Evolutionary conservation across 2,797 vertebrate species (phyloP), one percentile per base, ranked within the genome.

Genomic region (Phrynocephalus vlangalii): DNA sequence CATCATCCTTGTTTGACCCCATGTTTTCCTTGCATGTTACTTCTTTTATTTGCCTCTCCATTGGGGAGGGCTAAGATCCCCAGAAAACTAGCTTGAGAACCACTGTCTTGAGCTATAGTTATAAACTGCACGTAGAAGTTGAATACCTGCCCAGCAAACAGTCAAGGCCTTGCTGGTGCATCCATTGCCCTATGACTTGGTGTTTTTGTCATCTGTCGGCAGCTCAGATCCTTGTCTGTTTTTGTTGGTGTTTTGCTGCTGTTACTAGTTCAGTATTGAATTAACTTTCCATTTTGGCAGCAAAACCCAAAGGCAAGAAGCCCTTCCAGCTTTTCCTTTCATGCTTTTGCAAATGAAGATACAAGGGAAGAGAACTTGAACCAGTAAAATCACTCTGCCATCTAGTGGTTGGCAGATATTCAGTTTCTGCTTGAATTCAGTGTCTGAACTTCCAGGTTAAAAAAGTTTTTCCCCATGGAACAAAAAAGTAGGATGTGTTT

Each of bases 351-450:
- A 66, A 33, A 5, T 63, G 24, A 50, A 48, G 11, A 48, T 1
- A 60, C 8, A n/a, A 13, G 15, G 63, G 63, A 76, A 56, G 2
- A 33, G 15, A 63, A 82, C 9, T 6, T 15, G 66, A 1, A 22
- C 44, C 33, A 30, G 28, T 50, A 82, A 91, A 86, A 22, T 90
- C 75, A 60, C 52, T 68, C 0, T 88, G 96, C 96, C 96, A 93
- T 91, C 96, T 95, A 90, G 92, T 82, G 96, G 95, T 48, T 3
- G 5, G 38, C n/a, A 77, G 73, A 72, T 18, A 20, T 44, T 44
- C 38, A 44, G 38, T 63, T 6, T 33, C 24, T 15, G 13, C 3
- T 86, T 71, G 24, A 71, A 33, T 82, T 18, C 30, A n/a, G 24
- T 10, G 4, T 16, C 24, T 38, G 18, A 38, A 38, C 18, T 15